These are phyloP conservation scores for Dicrostonyx torquatus DNA, from an alignment of 2,797 vertebrate genomes.

Conservation along the genomic window DNA sequence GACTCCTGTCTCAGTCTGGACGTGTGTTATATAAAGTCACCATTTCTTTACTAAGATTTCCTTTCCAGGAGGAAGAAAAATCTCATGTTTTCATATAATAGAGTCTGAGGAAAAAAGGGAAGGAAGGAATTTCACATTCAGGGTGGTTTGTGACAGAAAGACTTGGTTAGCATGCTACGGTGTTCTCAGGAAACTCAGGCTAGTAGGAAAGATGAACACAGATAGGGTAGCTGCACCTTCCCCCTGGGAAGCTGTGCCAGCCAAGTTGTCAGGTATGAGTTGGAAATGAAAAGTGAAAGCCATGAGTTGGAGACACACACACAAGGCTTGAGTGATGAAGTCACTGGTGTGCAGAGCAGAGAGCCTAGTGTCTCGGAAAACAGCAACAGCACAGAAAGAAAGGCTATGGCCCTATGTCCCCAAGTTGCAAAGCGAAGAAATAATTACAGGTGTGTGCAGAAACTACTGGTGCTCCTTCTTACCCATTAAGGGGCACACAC, in stretches of 20 bases:
- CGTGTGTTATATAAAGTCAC: neutral
- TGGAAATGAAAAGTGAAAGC: neutral
- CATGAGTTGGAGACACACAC: neutral
- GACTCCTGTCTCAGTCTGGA: neutral
- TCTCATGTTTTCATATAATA: neutral
- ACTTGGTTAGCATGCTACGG: neutral
- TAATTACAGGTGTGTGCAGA: neutral
- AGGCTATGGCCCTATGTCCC: neutral
- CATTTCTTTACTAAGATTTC: constrained; percentile 41
- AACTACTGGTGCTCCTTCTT: neutral
- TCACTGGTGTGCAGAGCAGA: neutral
- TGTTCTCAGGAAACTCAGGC: constrained; percentile 26
- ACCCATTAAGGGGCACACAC: neutral
- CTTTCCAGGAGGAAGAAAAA: neutral
- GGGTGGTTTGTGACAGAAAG: neutral
- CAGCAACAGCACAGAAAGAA: neutral
- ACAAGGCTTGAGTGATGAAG: neutral
- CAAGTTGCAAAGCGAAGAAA: constrained; percentile 2
- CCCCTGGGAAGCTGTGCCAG: neutral
- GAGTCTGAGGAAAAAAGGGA: neutral
- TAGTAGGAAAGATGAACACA: neutral
- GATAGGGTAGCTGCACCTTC: neutral
- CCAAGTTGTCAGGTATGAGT: neutral
- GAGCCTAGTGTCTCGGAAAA: neutral
- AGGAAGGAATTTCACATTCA: neutral